phyloP scores from a whole-genome alignment of 2,888 invertebrate species.

The Petrophora chlorosata region DNA sequence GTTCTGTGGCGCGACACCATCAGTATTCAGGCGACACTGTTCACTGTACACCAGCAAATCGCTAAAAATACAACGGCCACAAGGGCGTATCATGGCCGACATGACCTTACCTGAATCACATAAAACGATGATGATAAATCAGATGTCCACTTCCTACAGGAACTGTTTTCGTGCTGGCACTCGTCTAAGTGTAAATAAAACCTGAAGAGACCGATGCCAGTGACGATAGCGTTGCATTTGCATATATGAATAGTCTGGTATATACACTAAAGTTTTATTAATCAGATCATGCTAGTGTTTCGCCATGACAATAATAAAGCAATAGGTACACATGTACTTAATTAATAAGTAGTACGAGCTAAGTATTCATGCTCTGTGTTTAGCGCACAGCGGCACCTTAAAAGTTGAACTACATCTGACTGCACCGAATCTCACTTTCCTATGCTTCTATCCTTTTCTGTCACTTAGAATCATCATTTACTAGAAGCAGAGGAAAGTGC shows the following conservation, averaged over 20 bases:
- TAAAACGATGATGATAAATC: slow-evolving; percentile 54
- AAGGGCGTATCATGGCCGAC: slow-evolving; percentile 73
- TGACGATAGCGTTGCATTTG: slow-evolving; percentile 30
- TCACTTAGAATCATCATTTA: no score
- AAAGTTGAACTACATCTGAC: no score
- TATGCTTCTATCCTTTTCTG: no score
- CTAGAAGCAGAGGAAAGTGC: no score
- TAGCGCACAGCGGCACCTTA: no score
- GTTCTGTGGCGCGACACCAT: slow-evolving; percentile 46
- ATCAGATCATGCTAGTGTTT: slow-evolving; percentile 30
- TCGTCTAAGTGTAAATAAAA: slow-evolving; percentile 30
- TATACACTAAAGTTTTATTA: slow-evolving; percentile 35
- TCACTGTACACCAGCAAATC: slow-evolving; percentile 63
- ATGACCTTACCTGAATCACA: slow-evolving; percentile 70
- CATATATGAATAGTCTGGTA: slow-evolving; percentile 30
- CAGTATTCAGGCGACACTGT: slow-evolving; percentile 68
- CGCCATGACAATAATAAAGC: slow-evolving; percentile 1
- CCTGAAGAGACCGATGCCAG: slow-evolving; percentile 34
- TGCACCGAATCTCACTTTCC: no score
- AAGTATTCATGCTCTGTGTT: no score
- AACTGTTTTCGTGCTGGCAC: slow-evolving; percentile 32
- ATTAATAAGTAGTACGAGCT: no score
- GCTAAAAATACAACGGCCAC: slow-evolving; percentile 76
- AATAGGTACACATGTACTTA: neutral
- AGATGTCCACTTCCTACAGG: slow-evolving; percentile 57